Conservation (phyloP, 2,797 vertebrate species). For the Pteropus rufus region DNA sequence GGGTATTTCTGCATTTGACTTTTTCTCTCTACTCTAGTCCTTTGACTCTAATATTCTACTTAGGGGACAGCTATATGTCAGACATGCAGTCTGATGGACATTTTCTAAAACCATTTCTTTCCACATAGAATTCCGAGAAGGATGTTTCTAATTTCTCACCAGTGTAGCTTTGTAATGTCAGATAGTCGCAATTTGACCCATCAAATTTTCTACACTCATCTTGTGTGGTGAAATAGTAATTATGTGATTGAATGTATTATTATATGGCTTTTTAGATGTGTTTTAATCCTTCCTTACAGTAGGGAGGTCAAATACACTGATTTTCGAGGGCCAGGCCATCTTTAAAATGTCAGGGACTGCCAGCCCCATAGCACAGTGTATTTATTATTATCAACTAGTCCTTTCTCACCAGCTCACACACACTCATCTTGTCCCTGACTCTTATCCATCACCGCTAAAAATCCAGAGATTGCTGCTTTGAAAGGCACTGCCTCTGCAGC, state of each 20-base stretch:
- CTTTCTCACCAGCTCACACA: not conserved
- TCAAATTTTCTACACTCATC: not conserved
- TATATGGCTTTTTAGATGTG: not conserved
- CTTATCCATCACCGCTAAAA: not conserved
- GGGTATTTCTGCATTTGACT: not conserved
- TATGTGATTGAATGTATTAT: not conserved
- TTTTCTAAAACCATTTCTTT: conserved; percentile 15
- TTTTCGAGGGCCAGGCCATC: conserved; percentile 10
- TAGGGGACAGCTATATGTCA: not conserved
- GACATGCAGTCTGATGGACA: not conserved
- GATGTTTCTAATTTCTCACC: not conserved
- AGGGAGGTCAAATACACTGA: not conserved
- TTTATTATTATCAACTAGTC: not conserved
- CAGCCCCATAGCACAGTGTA: too few relatives aligned
- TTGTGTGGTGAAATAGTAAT: not conserved
- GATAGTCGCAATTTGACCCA: not conserved
- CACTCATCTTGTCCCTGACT: not conserved
- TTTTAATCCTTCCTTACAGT: not conserved
- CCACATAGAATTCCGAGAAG: not conserved
- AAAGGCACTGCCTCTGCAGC: not conserved
- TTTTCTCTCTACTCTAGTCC: not conserved
- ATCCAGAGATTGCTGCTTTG: not conserved
- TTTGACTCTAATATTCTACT: not conserved
- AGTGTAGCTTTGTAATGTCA: not conserved
- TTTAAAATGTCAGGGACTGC: not conserved